These are phyloP conservation scores for Drosophila yooni DNA, from an alignment of 2,888 invertebrate genomes.

Conservation along the genomic window DNA sequence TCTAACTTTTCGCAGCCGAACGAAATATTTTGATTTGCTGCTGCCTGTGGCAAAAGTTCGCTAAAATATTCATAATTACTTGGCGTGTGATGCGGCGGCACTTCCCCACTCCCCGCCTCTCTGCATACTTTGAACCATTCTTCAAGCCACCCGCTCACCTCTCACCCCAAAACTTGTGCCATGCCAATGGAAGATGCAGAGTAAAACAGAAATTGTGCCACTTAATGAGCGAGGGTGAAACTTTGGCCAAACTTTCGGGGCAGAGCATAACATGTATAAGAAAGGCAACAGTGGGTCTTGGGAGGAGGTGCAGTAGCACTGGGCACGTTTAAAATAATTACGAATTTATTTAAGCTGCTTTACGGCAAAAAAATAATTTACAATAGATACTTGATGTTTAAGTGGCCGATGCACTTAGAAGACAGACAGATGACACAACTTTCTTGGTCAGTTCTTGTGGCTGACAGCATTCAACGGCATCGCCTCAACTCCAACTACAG, in stretches of 20 bases:
- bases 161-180: neutral
- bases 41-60: conserved; percentile 80
- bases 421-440: conserved; percentile 20
- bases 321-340: conserved; percentile 78
- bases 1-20: conserved; percentile 70
- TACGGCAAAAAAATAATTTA: conserved; percentile 71
- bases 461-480: conserved; percentile 30
- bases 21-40: conserved; percentile 80
- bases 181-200: conserved; percentile 55
- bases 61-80: conserved; percentile 80
- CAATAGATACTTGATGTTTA: conserved; percentile 52
- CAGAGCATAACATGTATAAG: conserved; percentile 49
- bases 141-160: conserved; percentile 6
- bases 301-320: conserved; percentile 32
- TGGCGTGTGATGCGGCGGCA: conserved; percentile 76
- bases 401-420: conserved; percentile 27
- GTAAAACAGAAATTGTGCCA: conserved; percentile 76
- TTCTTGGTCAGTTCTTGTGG: conserved; percentile 22
- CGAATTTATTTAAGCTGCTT: conserved; percentile 79
- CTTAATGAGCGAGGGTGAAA: conserved; percentile 76
- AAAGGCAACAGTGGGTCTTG: conserved; percentile 15
- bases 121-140: neutral
- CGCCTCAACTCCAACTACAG: conserved; percentile 21
- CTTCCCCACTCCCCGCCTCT: conserved; percentile 28
- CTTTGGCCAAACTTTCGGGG: conserved; percentile 68